These are phyloP conservation scores for Forficula auricularia DNA, from an alignment of 1,140 invertebrate genomes.

Conservation along the genomic window DNA sequence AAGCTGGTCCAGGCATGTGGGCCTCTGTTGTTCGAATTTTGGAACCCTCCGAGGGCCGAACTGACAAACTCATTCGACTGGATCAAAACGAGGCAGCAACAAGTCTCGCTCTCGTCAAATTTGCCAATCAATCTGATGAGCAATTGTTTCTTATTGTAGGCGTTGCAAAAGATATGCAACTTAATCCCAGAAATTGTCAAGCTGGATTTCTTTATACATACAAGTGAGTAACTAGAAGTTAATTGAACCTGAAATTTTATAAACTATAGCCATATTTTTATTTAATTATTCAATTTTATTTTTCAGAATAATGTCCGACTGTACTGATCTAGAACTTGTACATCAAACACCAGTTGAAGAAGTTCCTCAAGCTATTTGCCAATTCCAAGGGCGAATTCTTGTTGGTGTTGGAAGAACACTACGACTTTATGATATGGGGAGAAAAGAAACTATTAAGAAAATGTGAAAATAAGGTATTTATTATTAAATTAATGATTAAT, in stretches of 20 bases:
- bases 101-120: slow-evolving; percentile 54
- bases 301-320: slow-evolving; percentile 41
- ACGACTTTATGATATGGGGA: slow-evolving; percentile 90
- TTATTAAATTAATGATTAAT: no score
- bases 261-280: no score
- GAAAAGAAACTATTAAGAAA: slow-evolving; percentile 91
- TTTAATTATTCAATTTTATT: slow-evolving; percentile 18
- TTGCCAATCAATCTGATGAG: slow-evolving; percentile 48
- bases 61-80: slow-evolving; percentile 59
- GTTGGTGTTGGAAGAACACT: slow-evolving; percentile 85
- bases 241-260: no score
- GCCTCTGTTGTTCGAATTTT: slow-evolving; percentile 85
- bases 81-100: slow-evolving; percentile 95
- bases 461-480: slow-evolving; percentile 85
- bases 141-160: slow-evolving; percentile 67
- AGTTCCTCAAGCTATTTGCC: slow-evolving; percentile 70
- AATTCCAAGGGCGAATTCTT: slow-evolving; percentile 80
- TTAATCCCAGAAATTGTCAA: slow-evolving; percentile 65
- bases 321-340: slow-evolving; percentile 68
- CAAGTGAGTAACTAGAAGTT: no score
- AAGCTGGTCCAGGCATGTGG: slow-evolving; percentile 92
- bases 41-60: slow-evolving; percentile 71
- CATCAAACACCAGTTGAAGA: slow-evolving; percentile 93
- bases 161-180: slow-evolving; percentile 73
- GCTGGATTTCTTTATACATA: slow-evolving; percentile 80